These are phyloP conservation scores for Tetramorium simillimum DNA, from an alignment of 1,140 invertebrate genomes.

Conservation along the genomic window DNA sequence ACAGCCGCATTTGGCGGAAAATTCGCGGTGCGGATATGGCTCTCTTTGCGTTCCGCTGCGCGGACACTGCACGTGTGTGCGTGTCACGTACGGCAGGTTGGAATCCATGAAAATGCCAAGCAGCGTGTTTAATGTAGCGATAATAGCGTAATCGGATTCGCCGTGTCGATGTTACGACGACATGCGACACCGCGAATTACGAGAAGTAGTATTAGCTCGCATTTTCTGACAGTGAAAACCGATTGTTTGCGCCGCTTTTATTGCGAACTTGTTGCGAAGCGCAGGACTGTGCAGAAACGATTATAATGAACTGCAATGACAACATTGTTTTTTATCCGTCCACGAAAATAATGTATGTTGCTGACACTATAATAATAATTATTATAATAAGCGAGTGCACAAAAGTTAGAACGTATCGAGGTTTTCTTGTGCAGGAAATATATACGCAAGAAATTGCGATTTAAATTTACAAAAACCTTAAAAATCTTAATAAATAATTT, in stretches of 20 bases:
- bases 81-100: not conserved
- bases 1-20: constrained; percentile 37
- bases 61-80: not conserved
- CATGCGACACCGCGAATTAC: constrained; percentile 30
- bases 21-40: not conserved
- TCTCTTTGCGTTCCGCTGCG: constrained; percentile 37
- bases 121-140: constrained; percentile 54
- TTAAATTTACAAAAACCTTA: not conserved
- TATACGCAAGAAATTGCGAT: not conserved
- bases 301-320: constrained; percentile 12
- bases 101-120: constrained; percentile 46
- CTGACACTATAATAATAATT: not conserved
- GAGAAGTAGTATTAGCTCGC: constrained; percentile 27
- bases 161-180: constrained; percentile 46
- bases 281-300: not conserved
- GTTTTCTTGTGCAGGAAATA: not conserved
- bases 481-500: not conserved
- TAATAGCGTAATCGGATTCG: constrained; percentile 54
- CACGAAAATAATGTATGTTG: not conserved
- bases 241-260: constrained; percentile 37
- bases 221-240: constrained; percentile 50
- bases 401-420: not conserved
- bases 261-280: not conserved
- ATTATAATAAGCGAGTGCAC: constrained; percentile 5
- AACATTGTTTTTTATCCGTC: constrained; percentile 26